Base-by-base conservation (phyloP, 2,797 vertebrate species). In the Sternotherus odoratus region DNA sequence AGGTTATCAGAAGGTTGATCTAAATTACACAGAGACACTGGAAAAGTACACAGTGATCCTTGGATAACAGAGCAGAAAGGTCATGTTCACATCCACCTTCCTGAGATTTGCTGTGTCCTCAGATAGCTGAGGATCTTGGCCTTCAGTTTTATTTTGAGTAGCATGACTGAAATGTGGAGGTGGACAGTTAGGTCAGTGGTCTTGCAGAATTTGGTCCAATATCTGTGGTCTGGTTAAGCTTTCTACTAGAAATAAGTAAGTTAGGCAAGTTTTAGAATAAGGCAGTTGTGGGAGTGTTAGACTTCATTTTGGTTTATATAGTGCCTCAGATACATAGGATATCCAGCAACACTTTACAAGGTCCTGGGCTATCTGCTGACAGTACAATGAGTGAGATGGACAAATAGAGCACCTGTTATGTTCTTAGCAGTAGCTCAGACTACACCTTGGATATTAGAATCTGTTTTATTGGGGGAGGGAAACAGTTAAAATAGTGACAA, bases 121-220 rank as follows among this genome's bases (percentile, higher is more conserved):
- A 66, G 60, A 33, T 66, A n/a, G 60, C 8, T 36, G 60, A 66
- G 60, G 19, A n/a, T 66, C 60, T 66, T 16, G 60, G 60, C 16
- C 46, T 83, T 51, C 75, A 75, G 2, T 88, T 93, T 82, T 91
- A 26, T 69, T 85, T 6, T 60, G 85, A 96, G 95, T 87, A 93
- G 94, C 93, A 26, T 92, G 85, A 90, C 94, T 92, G 82, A 85
- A 90, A 74, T 79, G 16, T 83, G 84, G 53, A 81, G 82, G 66
- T 74, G 23, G 69, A 63, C 49, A 39, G 0, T 36, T n/a, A 19
- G 0, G 0, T 4, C 63, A 17, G 11, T 57, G 33, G 49, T 0
- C 0, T 9, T 5, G 0, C 2, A 77, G 12, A 19, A 28, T 10
- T 15, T 56, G 75, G 2, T 39, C 39, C 4, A 0, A 0, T 9